Conservation (phyloP, 2,888 invertebrate species). For the Allolobophora icterica region DNA sequence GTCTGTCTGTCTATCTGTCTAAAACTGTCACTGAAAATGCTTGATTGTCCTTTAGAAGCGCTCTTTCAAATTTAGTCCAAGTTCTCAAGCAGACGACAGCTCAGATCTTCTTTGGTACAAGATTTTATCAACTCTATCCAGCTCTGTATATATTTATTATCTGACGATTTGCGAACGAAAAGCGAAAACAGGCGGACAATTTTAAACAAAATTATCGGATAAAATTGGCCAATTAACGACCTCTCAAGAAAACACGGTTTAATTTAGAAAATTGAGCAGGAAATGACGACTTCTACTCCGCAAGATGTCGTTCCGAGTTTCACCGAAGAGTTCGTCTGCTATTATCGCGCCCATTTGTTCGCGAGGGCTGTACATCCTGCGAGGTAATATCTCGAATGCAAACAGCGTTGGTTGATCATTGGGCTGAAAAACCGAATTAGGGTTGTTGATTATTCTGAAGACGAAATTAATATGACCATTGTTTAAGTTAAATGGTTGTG, state of each 20-base stretch:
- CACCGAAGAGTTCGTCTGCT: not conserved
- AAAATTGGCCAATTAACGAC: not conserved
- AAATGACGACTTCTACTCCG: not conserved
- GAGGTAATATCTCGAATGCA: not conserved
- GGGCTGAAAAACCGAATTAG: not conserved
- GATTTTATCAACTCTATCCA: too few species aligned
- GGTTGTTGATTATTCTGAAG: not conserved
- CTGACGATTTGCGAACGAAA: not conserved
- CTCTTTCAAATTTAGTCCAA: too few species aligned
- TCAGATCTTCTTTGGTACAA: too few species aligned
- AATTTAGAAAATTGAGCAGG: not conserved
- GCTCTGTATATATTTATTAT: too few species aligned
- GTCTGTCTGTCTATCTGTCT: too few species aligned
- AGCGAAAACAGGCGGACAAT: not conserved
- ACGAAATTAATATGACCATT: too few species aligned
- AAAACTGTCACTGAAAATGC: too few species aligned
- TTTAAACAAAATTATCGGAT: not conserved
- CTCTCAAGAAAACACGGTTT: not conserved
- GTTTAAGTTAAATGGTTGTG: too few species aligned
- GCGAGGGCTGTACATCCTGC: not conserved
- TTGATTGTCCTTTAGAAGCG: too few species aligned
- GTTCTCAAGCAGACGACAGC: too few species aligned
- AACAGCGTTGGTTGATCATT: not conserved
- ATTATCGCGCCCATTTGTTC: not conserved
- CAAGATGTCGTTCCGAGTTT: not conserved